Percentiles rank a stretch among this genome's conserved stretches.
Evolutionary conservation across 2,113 vertebrate species (phyloP).

Genomic region (Aepyceros melampus): DNA sequence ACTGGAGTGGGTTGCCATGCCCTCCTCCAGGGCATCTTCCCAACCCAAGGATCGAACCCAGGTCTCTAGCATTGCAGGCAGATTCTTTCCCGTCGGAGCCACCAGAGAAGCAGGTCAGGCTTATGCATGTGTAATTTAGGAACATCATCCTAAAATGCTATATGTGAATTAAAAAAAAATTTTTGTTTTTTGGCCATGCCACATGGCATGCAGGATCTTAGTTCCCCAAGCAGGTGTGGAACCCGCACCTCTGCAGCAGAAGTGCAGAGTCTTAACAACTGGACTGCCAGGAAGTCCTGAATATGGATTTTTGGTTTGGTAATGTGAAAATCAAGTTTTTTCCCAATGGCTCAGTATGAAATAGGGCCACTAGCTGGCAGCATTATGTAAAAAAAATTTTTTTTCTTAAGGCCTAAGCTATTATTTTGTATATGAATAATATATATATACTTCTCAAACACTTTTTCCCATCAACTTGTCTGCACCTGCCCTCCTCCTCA

Average conservation of each 20-base stretch:
- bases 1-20: not conserved
- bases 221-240: not conserved
- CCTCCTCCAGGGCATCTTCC: too few relatives aligned
- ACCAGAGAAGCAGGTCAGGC: not conserved
- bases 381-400: slow-evolving; percentile 78
- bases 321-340: slow-evolving; percentile 17
- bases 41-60: not conserved
- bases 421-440: not conserved
- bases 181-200: not conserved
- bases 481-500: fast-evolving
- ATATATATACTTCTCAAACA: not conserved
- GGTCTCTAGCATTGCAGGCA: not conserved
- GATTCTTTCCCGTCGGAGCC: not conserved
- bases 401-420: slow-evolving; percentile 9
- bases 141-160: not conserved
- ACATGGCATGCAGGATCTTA: not conserved
- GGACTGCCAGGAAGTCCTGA: not conserved
- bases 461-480: not conserved
- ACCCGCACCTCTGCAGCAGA: not conserved
- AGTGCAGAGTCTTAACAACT: not conserved
- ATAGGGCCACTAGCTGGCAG: slow-evolving; percentile 84
- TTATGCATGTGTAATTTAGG: not conserved
- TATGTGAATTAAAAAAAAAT: not conserved
- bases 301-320: slow-evolving; percentile 17
- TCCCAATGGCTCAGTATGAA: slow-evolving; percentile 59